Evolutionary conservation across 2,113 vertebrate genomes (phyloP).

Genomic region (Murina feae): DNA sequence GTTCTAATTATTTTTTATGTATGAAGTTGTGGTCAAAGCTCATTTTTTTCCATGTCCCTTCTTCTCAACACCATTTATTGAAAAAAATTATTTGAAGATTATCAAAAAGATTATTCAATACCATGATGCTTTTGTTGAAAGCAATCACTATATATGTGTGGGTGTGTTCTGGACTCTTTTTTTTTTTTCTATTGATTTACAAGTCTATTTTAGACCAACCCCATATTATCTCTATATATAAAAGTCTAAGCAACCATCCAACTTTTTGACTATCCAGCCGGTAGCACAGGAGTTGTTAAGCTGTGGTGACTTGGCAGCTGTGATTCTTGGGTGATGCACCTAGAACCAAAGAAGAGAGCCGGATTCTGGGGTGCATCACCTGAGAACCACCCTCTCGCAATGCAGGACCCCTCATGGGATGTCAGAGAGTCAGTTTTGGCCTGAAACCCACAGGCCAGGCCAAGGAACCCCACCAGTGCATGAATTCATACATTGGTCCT

Average conservation of each 20-base stretch:
- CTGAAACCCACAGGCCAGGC: too few species aligned
- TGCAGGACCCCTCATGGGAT: too few species aligned
- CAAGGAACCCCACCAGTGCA: too few species aligned
- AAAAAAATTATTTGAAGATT: background rate
- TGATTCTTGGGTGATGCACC: too few species aligned
- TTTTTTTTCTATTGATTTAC: background rate
- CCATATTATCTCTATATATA: background rate
- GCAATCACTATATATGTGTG: background rate
- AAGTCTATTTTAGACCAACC: background rate
- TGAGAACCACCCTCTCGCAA: too few species aligned
- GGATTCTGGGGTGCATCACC: too few species aligned
- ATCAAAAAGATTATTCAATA: background rate
- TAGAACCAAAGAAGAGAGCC: too few species aligned
- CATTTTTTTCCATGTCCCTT: background rate
- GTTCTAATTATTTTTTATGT: background rate
- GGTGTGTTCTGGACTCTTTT: background rate
- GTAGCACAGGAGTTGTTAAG: too few species aligned
- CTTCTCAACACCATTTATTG: background rate
- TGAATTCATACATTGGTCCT: too few species aligned
- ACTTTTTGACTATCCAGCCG: accelerated
- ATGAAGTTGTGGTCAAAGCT: background rate
- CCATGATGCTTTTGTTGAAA: background rate
- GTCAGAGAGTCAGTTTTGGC: too few species aligned
- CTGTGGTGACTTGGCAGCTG: too few species aligned
- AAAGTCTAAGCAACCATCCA: too few species aligned